A percentile compares a stretch with the other conserved stretches of the same genome.
phyloP scores from a whole-genome alignment of 2,888 invertebrate species.

The Mythimna impura region DNA sequence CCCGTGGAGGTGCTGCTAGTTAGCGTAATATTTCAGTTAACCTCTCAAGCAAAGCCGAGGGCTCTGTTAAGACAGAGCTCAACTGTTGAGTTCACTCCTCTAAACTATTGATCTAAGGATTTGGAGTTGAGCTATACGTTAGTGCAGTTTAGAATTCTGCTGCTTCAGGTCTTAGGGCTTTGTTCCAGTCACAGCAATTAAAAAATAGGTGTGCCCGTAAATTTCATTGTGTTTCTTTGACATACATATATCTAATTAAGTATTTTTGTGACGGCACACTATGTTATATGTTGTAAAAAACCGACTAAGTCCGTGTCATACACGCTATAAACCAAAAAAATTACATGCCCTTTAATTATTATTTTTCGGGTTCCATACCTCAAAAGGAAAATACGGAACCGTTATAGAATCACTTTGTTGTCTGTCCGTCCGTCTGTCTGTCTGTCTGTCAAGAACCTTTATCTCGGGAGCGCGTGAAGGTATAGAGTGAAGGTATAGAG shows the following conservation, averaged over 20 bases:
- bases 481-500: too few relatives aligned
- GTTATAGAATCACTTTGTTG: too few relatives aligned
- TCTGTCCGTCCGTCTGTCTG: too few relatives aligned
- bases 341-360: too few relatives aligned
- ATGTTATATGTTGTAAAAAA: not conserved
- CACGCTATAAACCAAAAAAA: too few relatives aligned
- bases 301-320: too few relatives aligned
- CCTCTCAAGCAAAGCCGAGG: not conserved
- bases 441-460: too few relatives aligned
- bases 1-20: too few relatives aligned
- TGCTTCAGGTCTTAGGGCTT: not conserved
- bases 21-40: slow-evolving; percentile 16
- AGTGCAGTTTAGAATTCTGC: not conserved
- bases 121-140: slow-evolving; percentile 7
- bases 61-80: slow-evolving; percentile 6
- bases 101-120: slow-evolving; percentile 16
- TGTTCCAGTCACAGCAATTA: not conserved
- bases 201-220: not conserved
- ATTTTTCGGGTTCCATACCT: too few relatives aligned
- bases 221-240: not conserved
- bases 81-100: slow-evolving; percentile 18
- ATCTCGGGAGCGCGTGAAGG: too few relatives aligned
- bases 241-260: not conserved
- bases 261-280: not conserved
- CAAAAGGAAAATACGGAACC: too few relatives aligned